Evolutionary conservation across 1,140 invertebrate species (phyloP), one percentile per base, ranked within the genome.

Genomic region (Drosophila ambigua): DNA sequence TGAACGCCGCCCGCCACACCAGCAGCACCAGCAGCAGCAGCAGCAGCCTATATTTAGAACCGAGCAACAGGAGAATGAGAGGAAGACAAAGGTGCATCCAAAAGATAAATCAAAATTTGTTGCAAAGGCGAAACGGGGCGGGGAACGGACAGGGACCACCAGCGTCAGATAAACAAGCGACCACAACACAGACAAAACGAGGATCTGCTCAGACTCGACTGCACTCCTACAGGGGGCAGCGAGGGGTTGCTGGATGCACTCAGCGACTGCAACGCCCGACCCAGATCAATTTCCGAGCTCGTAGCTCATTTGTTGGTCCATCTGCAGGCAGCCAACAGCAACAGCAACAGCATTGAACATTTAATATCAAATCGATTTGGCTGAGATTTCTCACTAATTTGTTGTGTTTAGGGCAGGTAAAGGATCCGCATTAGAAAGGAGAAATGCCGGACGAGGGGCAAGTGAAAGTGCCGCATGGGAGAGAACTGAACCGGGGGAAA

Each of bases 361-460:
- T 84, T 75, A 79, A 88, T 88, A 71, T 77, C 68, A 83, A 79
- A 88, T 88, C 83, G 79, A 88, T 88, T 88, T 72, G 64, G 13
- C 46, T 50, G 54, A 81, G 71, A 82, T 76, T 85, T 82, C 75
- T 48, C 28, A 85, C 83, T 85, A 82, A 81, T 87, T 82, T 87
- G 77, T 62, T 60, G 49, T 45, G 24, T 24, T 11, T 35, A 11
- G 7, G 11, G 23, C 72, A 76, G 72, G 72, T 76, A 76, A 75
- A 69, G 72, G 72, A 69, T 77, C 57, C 54, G 68, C 73, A 76
- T 69, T 64, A 65, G 64, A 50, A 48, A 62, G 26, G 26, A 51
- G 62, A 59, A 52, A 44, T 9, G 31, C 31, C 8, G 31, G 31
- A 31, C 31, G 4, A 3, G 8, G 31, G 67, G n/a, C 23, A 9